Percentiles rank a stretch among this genome's conserved stretches.
Conservation (phyloP, 2,888 invertebrate genomes). For the Eristalis intricaria region DNA sequence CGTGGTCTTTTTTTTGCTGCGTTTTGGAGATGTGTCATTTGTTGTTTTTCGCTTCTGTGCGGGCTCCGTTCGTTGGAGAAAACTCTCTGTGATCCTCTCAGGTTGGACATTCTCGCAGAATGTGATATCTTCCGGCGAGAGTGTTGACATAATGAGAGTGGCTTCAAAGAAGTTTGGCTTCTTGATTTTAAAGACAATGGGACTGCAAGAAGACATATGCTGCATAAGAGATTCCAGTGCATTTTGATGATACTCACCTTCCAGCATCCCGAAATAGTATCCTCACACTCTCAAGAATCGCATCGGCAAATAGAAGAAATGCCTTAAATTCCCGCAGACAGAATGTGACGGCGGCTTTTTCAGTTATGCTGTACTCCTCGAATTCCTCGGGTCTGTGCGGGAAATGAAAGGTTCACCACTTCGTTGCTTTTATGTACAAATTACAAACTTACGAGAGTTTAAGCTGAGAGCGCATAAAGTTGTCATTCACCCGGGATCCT, state of each 20-base stretch:
- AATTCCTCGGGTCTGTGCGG: constrained; percentile 77
- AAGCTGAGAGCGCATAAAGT: constrained; percentile 90
- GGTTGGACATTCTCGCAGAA: constrained; percentile 75
- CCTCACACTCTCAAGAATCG: constrained; percentile 85
- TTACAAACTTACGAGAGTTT: constrained; percentile 82
- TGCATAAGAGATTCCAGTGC: background rate
- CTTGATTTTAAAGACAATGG: constrained; percentile 88
- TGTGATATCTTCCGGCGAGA: constrained; percentile 79
- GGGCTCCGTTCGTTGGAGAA: constrained; percentile 45
- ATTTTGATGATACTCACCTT: constrained; percentile 82
- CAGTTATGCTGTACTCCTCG: constrained; percentile 75
- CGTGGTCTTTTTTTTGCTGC: background rate
- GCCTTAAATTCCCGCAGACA: constrained; percentile 92
- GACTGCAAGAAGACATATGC: constrained; percentile 81
- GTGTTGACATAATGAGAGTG: constrained; percentile 89
- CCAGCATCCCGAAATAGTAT: constrained; percentile 90
- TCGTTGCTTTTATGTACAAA: background rate
- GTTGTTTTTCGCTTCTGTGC: constrained; percentile 25
- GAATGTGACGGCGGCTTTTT: constrained; percentile 90
- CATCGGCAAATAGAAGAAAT: constrained; percentile 90
- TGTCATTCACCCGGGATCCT: constrained; percentile 84
- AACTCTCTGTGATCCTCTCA: constrained; percentile 72
- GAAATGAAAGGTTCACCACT: background rate
- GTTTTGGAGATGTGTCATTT: background rate
- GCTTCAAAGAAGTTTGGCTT: constrained; percentile 89